Base-by-base conservation (phyloP, 1,140 invertebrate genomes). In the Aphis craccivora region DNA sequence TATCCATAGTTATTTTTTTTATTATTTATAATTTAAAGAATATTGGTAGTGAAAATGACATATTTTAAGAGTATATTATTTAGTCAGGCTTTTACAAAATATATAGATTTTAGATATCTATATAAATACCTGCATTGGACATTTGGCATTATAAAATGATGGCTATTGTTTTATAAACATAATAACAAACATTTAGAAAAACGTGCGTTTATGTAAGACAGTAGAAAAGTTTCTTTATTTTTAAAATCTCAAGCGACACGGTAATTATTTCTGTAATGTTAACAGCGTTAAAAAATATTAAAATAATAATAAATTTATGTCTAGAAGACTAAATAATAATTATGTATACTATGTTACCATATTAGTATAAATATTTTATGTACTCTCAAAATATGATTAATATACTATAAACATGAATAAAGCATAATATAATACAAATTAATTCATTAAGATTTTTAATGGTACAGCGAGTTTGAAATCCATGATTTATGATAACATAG, bases 281-380 rank as follows among this genome's bases (percentile, higher is more conserved):
- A 30, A 30, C 48, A 51, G 18, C 48, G 11, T n/a, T 14, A 30
- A 14, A 67, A n/a, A n/a, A 67, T 18, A 51, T 18, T 51, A 18
- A 51, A n/a, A 67, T 67, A n/a, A 76, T 76, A 76, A 76, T 76
- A n/a, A n/a, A 76, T 76, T 76, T n/a, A 76, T 76, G 30, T 76
- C 60, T 76, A 76, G 60, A 76, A 76, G 11, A 76, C n/a, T 76
- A 6, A n/a, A n/a, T 76, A 30, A 67, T 30, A 76, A n/a, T 76
- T 76, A n/a, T n/a, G 30, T 76, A n/a, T 35, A 18, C 30, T 76
- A 35, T n/a, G n/a, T 76, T 76, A 18, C 5, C 60, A 76, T 76
- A 76, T n/a, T 76, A n/a, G 14, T 76, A 76, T n/a, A 76, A 76
- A 76, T 76, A n/a, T 76, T 76, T 11, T n/a, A 14, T n/a, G 14